Conservation (phyloP, 1,140 invertebrate species). For the Anagrus nilaparvatae region DNA sequence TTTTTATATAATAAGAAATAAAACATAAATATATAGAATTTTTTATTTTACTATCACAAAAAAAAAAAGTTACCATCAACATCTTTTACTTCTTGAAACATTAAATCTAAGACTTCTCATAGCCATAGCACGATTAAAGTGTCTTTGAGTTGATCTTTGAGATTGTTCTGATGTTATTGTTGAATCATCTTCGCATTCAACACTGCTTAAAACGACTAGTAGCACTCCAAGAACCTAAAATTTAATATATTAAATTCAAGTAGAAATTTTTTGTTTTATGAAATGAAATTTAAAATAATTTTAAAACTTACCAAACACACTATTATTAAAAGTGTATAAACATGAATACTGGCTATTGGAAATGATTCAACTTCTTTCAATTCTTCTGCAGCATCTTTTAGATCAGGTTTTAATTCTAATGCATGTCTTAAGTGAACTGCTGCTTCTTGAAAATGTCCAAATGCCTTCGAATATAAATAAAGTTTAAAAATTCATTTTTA, state of each 20-base stretch:
- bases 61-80: constrained; percentile 29
- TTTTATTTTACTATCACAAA: constrained; percentile 10
- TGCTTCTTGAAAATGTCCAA: constrained; percentile 75
- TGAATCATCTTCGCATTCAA: constrained; percentile 40
- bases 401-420: constrained; percentile 70
- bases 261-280: background rate
- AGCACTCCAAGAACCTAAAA: constrained; percentile 65
- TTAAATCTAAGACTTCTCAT: constrained; percentile 65
- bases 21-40: background rate
- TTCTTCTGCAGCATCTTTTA: constrained; percentile 64
- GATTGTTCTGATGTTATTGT: constrained; percentile 48
- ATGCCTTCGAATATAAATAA: constrained; percentile 44
- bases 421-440: constrained; percentile 69
- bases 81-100: constrained; percentile 39
- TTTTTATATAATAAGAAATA: background rate
- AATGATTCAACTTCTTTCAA: constrained; percentile 69
- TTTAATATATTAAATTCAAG: constrained; percentile 12
- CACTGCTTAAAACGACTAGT: constrained; percentile 65
- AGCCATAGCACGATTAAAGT: constrained; percentile 77
- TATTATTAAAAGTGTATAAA: constrained; percentile 78
- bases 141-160: constrained; percentile 59
- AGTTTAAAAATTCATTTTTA: constrained; percentile 2
- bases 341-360: constrained; percentile 61
- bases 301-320: constrained; percentile 59
- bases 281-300: background rate